phyloP scores from a whole-genome alignment of 2,797 vertebrate genomes.

The Sebastes alutus region DNA sequence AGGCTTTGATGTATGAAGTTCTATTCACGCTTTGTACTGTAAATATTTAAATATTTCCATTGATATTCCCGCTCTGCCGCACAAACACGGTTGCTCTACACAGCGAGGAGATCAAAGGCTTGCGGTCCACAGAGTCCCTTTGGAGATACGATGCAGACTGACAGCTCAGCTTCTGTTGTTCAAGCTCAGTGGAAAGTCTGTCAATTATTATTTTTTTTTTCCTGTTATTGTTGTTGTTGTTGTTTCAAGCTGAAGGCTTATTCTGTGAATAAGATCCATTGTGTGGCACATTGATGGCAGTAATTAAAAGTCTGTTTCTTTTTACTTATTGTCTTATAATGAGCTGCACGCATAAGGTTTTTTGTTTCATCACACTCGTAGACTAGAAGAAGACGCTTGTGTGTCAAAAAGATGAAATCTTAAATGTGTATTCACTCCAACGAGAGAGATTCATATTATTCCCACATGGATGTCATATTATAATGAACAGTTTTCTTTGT shows the following conservation, averaged over 20 bases:
- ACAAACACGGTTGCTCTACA: slow-evolving; percentile 33
- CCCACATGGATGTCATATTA: slow-evolving; percentile 8
- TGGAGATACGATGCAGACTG: slow-evolving; percentile 65
- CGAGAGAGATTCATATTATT: slow-evolving; percentile 13
- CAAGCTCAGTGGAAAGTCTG: slow-evolving; percentile 30
- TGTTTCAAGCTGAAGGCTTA: slow-evolving; percentile 36
- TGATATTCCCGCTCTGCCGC: slow-evolving; percentile 43
- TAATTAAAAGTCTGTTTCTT: neutral
- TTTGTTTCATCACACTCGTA: neutral
- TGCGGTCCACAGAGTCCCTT: slow-evolving; percentile 40
- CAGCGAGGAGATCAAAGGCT: slow-evolving; percentile 69
- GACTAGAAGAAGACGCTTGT: neutral
- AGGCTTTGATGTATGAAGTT: slow-evolving; percentile 53
- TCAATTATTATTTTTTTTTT: slow-evolving; percentile 33
- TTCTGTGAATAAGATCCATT: slow-evolving; percentile 3
- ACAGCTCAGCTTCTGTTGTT: slow-evolving; percentile 72
- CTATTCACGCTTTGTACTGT: slow-evolving; percentile 50
- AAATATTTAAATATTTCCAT: slow-evolving; percentile 71
- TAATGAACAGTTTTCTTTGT: neutral
- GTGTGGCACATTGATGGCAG: neutral
- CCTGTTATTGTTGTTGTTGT: neutral
- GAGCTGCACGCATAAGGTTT: neutral
- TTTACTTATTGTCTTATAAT: neutral
- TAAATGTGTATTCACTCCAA: slow-evolving; percentile 19
- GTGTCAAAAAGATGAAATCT: slow-evolving; percentile 17